Evolutionary conservation across 92 coral and sea anemone genomes (phyloP).

Genomic region (Parazoanthus swiftii): DNA sequence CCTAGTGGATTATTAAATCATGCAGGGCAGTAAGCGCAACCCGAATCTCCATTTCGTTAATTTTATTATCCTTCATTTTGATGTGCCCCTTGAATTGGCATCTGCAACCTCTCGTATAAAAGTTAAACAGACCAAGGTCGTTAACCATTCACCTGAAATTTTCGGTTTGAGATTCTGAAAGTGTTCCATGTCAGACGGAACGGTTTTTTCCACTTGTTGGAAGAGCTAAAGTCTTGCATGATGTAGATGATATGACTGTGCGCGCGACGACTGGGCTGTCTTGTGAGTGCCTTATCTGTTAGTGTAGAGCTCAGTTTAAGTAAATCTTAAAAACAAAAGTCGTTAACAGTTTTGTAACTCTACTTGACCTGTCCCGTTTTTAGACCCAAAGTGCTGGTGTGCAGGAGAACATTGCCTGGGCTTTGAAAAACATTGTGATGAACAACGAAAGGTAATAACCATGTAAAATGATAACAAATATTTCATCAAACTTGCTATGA

Average conservation of each 20-base stretch:
- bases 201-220: too few relatives aligned
- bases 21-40: not conserved
- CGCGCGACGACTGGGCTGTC: too few relatives aligned
- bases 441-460: conserved; percentile 29
- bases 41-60: not conserved
- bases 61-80: not conserved
- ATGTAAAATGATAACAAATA: not conserved
- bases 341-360: too few relatives aligned
- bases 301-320: too few relatives aligned
- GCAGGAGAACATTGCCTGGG: conserved; percentile 88
- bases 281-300: too few relatives aligned
- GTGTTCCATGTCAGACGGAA: too few relatives aligned
- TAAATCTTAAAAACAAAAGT: too few relatives aligned
- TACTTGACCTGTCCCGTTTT: not conserved
- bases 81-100: not conserved
- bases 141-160: too few relatives aligned
- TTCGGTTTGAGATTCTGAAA: too few relatives aligned
- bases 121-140: too few relatives aligned
- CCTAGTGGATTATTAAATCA: not conserved
- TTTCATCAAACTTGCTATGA: not conserved
- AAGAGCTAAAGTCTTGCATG: too few relatives aligned
- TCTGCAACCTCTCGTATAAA: not conserved
- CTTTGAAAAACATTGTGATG: conserved; percentile 74
- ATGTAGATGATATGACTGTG: too few relatives aligned
- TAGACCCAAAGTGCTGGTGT: conserved; percentile 64